Evolutionary conservation across 64 coral and sea anemone genomes (phyloP).

Genomic region (Pachyseris speciosa): DNA sequence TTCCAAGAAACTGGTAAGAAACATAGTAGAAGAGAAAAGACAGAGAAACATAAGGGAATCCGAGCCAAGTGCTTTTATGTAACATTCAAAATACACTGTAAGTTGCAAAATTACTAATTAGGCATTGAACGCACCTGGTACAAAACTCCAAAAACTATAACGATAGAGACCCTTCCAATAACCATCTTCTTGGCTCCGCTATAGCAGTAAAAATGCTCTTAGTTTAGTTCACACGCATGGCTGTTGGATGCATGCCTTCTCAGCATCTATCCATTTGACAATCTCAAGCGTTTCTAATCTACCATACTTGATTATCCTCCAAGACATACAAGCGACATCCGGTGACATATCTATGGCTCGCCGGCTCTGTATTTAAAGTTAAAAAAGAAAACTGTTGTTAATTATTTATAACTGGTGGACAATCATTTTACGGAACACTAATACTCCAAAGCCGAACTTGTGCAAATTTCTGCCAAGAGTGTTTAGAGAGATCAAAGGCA

Average conservation of each 20-base stretch:
- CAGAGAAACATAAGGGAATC: background rate
- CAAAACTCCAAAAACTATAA: background rate
- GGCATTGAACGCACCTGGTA: background rate
- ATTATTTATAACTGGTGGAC: slow-evolving; percentile 13
- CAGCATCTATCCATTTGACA: background rate
- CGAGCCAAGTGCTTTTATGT: background rate
- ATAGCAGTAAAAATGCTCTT: background rate
- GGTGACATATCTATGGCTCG: background rate
- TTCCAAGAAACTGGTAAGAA: background rate
- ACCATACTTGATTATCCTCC: background rate
- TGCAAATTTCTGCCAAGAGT: background rate
- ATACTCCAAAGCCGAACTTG: background rate
- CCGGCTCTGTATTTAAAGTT: slow-evolving; percentile 12
- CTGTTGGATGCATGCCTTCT: background rate
- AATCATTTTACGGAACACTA: background rate
- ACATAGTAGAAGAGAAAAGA: background rate
- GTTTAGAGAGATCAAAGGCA: background rate
- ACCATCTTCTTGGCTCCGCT: background rate
- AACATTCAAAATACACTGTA: background rate
- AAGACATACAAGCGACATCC: background rate
- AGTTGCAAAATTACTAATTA: background rate
- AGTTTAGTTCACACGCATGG: background rate
- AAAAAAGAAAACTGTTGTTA: background rate
- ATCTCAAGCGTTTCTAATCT: background rate
- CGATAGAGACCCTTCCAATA: slow-evolving; percentile 2